These are phyloP conservation scores for Drosophila orosa DNA, from an alignment of 1,140 invertebrate genomes.

Conservation along the genomic window DNA sequence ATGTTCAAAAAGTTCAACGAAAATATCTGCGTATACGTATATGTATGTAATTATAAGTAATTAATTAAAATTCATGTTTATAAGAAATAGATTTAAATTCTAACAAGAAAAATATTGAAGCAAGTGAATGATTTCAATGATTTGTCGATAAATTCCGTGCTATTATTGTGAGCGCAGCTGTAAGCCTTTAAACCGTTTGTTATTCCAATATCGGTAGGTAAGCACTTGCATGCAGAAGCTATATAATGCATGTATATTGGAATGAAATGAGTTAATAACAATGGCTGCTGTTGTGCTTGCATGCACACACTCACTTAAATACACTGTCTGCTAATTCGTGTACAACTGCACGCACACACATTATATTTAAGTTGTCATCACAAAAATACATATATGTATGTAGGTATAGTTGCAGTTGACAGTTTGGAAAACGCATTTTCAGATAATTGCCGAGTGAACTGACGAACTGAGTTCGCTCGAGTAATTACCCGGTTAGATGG, in stretches of 20 bases:
- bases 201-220: background rate
- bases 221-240: background rate
- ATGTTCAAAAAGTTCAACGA: too few relatives aligned
- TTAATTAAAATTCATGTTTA: too few relatives aligned
- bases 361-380: constrained; percentile 76
- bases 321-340: background rate
- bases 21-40: too few relatives aligned
- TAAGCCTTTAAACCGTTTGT: background rate
- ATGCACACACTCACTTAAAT: constrained; percentile 22
- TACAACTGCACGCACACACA: constrained; percentile 35
- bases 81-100: too few relatives aligned
- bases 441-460: constrained; percentile 63
- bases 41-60: too few relatives aligned
- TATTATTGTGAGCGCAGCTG: background rate
- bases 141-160: background rate
- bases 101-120: too few relatives aligned
- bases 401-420: constrained; percentile 61
- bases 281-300: constrained; percentile 18
- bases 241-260: background rate
- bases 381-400: constrained; percentile 49
- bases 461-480: constrained; percentile 1
- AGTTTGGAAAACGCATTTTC: constrained; percentile 69
- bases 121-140: background rate
- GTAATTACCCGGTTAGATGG: constrained; percentile 67
- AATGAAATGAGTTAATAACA: constrained; percentile 21